Evolutionary conservation across 2,113 vertebrate species (phyloP), one percentile per base, ranked within the genome.

Genomic region (Perognathus longimembris): DNA sequence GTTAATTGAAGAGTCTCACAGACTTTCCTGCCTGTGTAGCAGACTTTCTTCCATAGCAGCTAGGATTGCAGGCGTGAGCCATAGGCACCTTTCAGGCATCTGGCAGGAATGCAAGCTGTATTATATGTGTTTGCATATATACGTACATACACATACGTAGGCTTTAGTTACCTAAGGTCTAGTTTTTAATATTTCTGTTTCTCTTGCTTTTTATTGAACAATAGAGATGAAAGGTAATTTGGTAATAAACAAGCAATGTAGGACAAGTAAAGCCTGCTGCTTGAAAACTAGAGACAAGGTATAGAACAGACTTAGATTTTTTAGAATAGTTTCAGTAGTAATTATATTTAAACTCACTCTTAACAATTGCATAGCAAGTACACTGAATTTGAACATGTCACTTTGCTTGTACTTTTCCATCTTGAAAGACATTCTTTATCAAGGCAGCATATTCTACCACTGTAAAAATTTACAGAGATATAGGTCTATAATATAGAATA

Each of bases 401-500:
- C 28, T 59, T 95, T 89, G 88, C 20, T 89, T 5, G 2, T 66
- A 36, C 21, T 57, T 93, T 45, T 18, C 6, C 38, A 8, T 88
- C 92, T 93, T 66, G 79, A 87, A 88, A 92, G 77, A 85, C 95
- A 9, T 67, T 61, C 7, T 94, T 96, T 93, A 84, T 88, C 34
- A 63, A 75, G 69, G 63, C 36, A 91, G 36, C 11, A 57, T 10
- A 40, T 92, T 92, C 54, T 90, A 38, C 57, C 21, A 69, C 30
- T 92, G 6, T 59, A 61, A 89, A 89, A 83, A 17, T 93, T 42
- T 40, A 59, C 20, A 21, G 45, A 70, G n/a, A n/a, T 54, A 54
- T 54, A 54, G 1, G 17, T 88, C 9, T 38, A 77, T 74, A 63
- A 38, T 92, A n/a, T n/a, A 86, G 54, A 93, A 45, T 86, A 28